Percentiles rank a stretch among this genome's conserved stretches.
Conservation (phyloP, 2,888 invertebrate species). For the Dromius quadrimaculatus region DNA sequence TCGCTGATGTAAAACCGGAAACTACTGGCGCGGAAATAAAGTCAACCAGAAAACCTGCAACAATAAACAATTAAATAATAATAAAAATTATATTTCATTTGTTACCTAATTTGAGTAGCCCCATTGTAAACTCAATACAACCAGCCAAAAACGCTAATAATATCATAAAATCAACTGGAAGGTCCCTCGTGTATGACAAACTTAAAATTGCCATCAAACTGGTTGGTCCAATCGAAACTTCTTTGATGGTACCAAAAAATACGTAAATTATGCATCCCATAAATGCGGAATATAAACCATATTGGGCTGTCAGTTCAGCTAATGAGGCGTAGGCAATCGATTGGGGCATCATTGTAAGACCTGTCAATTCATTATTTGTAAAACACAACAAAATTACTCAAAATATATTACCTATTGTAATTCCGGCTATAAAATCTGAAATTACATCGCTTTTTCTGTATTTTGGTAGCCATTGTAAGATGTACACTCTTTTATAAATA, state of each 20-base stretch:
- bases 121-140: slow-evolving; percentile 83
- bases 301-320: slow-evolving; percentile 88
- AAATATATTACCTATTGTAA: no score
- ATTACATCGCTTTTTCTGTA: slow-evolving; percentile 78
- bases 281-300: slow-evolving; percentile 93
- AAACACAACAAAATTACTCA: no score
- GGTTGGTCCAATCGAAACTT: slow-evolving; percentile 93
- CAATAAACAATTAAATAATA: slow-evolving; percentile 29
- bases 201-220: slow-evolving; percentile 92
- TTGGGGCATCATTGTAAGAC: slow-evolving; percentile 92
- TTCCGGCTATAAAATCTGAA: slow-evolving; percentile 88
- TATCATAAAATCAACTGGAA: slow-evolving; percentile 79
- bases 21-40: slow-evolving; percentile 87
- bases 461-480: slow-evolving; percentile 75
- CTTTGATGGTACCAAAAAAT: slow-evolving; percentile 87
- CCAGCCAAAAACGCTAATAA: slow-evolving; percentile 84
- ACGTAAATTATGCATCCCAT: slow-evolving; percentile 90
- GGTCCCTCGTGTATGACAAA: slow-evolving; percentile 77
- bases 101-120: slow-evolving; percentile 82
- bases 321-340: slow-evolving; percentile 91
- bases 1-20: slow-evolving; percentile 87
- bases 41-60: slow-evolving; percentile 83
- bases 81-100: background rate
- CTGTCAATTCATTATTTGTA: no score
- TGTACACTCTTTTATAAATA: slow-evolving; percentile 64